Evolutionary conservation across 2,888 invertebrate species (phyloP), one percentile per base, ranked within the genome.

Genomic region (Lapara coniferarum): DNA sequence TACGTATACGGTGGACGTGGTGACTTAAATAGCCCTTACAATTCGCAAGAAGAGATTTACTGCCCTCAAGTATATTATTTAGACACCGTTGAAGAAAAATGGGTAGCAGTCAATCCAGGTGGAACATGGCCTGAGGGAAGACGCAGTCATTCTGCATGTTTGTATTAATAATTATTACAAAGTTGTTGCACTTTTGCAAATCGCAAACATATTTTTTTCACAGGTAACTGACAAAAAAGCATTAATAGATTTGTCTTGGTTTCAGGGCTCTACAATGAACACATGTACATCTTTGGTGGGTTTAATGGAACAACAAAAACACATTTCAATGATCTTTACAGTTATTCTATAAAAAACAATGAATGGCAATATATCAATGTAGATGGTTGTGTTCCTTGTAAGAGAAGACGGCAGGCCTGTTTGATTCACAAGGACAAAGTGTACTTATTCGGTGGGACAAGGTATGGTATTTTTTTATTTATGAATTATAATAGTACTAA

Each of bases 81-180:
- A 73, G 97, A 98, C 89, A 95, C 97, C 71, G 88, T 91, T 70
- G 95, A 95, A 44, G 94, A 95, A 71, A 94, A 93, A 68, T 98
- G 98, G 98, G 83, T 93, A 86, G 73, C 95, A 95, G 51, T 90
- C 82, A 74, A 95, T 94, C 71, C 90, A 53, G 88, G 89, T 59
- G 97, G 97, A 3, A 91, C 94, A 67, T 94, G 95, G 84, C 98
- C 98, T 4, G 93, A 95, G 69, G 98, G 98, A 53, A 93, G 98
- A 74, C 94, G 98, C 66, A 98, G 98, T 87, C 98, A 98, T 92
- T 98, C 98, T 73, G 97, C 98, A 78, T 98, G 98, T 98, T 94
- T 95, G 96, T 66, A 56, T 68, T 37, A 59, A 16, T 55, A 16
- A 53, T 16, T 16, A 8, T 37, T 7, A 37, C 37, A 37, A 37